These are phyloP conservation scores for Ispidina picta DNA, from an alignment of 2,797 vertebrate species.

Conservation along the genomic window DNA sequence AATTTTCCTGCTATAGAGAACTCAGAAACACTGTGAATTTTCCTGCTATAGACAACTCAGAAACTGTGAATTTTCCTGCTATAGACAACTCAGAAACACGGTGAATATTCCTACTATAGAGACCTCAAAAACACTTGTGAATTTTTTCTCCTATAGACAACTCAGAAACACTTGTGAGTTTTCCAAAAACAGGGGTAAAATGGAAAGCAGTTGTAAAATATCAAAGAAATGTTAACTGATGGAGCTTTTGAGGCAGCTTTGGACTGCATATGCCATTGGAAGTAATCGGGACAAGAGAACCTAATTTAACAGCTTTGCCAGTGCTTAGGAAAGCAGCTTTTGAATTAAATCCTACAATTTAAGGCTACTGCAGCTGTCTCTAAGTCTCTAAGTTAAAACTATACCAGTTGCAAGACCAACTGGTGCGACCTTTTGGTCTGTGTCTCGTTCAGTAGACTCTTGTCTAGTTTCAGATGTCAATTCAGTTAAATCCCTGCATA, in stretches of 20 bases:
- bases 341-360: background rate
- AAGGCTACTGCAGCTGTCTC: background rate
- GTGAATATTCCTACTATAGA: too few species aligned
- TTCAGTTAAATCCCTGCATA: background rate
- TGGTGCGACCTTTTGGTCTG: background rate
- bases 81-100: too few species aligned
- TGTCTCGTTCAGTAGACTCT: background rate
- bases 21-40: background rate
- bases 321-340: background rate
- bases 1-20: too few species aligned
- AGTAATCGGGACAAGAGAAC: background rate
- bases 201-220: background rate
- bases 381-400: background rate
- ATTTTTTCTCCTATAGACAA: background rate
- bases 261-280: background rate
- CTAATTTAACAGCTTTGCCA: background rate
- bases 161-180: background rate
- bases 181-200: background rate
- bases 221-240: background rate
- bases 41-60: background rate
- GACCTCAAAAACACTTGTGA: too few species aligned
- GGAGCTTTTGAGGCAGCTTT: background rate
- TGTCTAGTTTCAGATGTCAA: background rate
- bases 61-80: too few species aligned
- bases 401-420: background rate